Base-by-base conservation (phyloP, 2,888 invertebrate genomes). In the Acleris laterana region DNA sequence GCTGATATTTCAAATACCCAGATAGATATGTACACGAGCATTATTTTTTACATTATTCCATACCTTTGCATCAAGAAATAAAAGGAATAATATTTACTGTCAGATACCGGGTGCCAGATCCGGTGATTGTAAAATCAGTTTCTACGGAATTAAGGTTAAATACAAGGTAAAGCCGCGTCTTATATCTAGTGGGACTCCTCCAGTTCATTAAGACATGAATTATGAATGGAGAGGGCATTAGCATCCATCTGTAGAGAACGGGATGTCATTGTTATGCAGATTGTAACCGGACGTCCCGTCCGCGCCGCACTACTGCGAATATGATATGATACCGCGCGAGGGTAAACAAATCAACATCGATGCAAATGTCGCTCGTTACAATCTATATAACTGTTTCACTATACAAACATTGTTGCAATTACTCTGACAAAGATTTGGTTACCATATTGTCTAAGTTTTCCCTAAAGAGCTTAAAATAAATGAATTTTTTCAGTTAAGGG, bases 201-300 rank as follows among this genome's bases (percentile, higher is more conserved):
- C 83, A 85, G 86, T 89, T 90, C 89, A 89, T 89, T 89, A 89
- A 75, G 82, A 79, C 85, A 88, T 90, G 89, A 91, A 91, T 92
- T 90, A 90, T 91, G 90, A 90, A 90, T 90, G 81, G 80, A 77
- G 77, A 74, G 71, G 81, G 81, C 85, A 90, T 90, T 90, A 89
- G 84, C 88, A 89, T 91, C 89, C 83, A 89, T 88, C 89, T 88
- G 83, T 81, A 85, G 86, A 80, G 82, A 74, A 84, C 83, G 79
- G 82, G 76, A 75, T 79, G 77, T 81, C 77, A 93, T 93, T 93
- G 91, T 92, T 87, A 93, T 93, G 91, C 89, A 92, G 89, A 93
- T 93, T 89, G 84, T 82, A 68, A 77, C 89, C 90, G 91, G 92
- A 90, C 89, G 86, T 81, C 78, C 80, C 74, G 72, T 65, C 74